Evolutionary conservation across 2,797 vertebrate species (phyloP).

Genomic region (Sebastes glaucus): DNA sequence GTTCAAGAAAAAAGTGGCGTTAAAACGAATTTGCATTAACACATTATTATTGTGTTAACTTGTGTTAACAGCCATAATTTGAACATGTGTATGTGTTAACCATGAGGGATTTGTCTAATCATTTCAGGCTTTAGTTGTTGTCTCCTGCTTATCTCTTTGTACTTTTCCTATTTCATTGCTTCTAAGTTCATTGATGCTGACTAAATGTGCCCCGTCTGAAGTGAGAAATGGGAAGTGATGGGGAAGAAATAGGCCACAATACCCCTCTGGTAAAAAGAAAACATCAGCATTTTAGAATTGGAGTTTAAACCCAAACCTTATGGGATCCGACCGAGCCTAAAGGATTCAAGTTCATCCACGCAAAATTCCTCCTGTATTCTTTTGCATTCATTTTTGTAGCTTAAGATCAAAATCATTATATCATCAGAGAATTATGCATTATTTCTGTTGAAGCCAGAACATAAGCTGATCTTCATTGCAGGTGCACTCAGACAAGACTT

Average conservation of each 20-base stretch:
- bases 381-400: not conserved
- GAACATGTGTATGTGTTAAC: not conserved
- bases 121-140: not conserved
- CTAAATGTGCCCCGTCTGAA: not conserved
- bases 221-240: conserved; percentile 17
- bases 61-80: too few relatives aligned
- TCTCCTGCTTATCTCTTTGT: not conserved
- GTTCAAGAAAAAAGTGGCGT: too few relatives aligned
- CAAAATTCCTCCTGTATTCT: not conserved
- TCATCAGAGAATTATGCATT: not conserved
- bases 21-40: too few relatives aligned
- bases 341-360: not conserved
- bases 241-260: conserved; percentile 12
- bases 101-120: not conserved
- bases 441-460: not conserved
- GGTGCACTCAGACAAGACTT: not conserved
- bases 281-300: conserved; percentile 5
- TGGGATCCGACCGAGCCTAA: not conserved
- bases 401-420: not conserved
- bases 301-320: conserved; percentile 5
- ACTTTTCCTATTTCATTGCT: not conserved
- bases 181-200: not conserved
- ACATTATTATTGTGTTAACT: too few relatives aligned
- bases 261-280: conserved; percentile 15
- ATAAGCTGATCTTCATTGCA: not conserved